phyloP scores from a whole-genome alignment of 1,140 invertebrate species.

The Drosophila obscura region DNA sequence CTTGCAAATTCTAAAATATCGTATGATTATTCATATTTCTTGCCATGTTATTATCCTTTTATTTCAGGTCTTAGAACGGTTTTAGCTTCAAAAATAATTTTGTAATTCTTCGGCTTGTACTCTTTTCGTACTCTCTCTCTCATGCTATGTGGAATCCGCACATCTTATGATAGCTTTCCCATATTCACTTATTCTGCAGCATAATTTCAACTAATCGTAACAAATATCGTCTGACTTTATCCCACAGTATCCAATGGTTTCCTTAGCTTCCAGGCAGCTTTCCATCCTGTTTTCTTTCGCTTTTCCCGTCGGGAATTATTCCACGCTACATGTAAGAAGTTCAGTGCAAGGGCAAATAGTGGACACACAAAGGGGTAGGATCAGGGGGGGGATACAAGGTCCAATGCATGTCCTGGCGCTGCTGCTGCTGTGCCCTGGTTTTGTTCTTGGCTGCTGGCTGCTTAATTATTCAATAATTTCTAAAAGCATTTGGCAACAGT shows the following conservation, averaged over 20 bases:
- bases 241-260: too few species aligned
- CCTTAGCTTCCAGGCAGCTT: too few species aligned
- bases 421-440: slow-evolving; percentile 6
- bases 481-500: slow-evolving; percentile 79
- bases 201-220: too few species aligned
- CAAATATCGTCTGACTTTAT: too few species aligned
- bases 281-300: slow-evolving; percentile 3
- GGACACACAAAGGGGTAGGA: background rate
- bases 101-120: too few species aligned
- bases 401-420: background rate
- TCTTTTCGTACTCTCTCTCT: too few species aligned
- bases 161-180: background rate
- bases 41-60: too few species aligned
- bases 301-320: slow-evolving; percentile 66
- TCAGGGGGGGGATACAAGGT: background rate
- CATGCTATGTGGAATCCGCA: too few species aligned
- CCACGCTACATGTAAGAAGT: slow-evolving; percentile 69
- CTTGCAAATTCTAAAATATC: too few species aligned
- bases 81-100: too few species aligned
- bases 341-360: slow-evolving; percentile 75
- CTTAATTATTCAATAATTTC: slow-evolving; percentile 82
- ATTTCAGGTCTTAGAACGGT: too few species aligned
- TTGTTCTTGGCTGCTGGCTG: slow-evolving; percentile 43
- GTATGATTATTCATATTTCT: too few species aligned
- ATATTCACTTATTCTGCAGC: background rate